phyloP scores from a whole-genome alignment of 2,888 invertebrate genomes.

The Monoplex corrugatus region DNA sequence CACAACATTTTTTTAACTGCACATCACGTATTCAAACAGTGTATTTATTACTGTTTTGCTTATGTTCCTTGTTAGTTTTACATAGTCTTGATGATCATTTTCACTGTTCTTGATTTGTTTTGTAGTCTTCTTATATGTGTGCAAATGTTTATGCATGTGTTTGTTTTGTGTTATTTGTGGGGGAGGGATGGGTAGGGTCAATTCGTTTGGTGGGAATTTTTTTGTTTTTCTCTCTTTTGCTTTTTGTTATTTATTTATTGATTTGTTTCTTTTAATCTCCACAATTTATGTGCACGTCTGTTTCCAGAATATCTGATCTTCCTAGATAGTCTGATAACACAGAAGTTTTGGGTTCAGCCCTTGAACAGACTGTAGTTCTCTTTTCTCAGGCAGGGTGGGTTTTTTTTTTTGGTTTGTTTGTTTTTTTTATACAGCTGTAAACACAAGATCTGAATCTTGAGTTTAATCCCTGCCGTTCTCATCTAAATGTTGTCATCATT shows the following conservation, averaged over 20 bases:
- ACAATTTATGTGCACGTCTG: background rate
- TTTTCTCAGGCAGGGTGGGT: background rate
- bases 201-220: too few species aligned
- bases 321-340: too few species aligned
- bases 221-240: background rate
- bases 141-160: too few species aligned
- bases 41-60: background rate
- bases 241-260: background rate
- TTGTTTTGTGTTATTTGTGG: background rate
- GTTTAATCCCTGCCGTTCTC: too few species aligned
- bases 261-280: background rate
- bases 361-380: background rate
- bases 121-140: too few species aligned
- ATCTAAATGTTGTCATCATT: too few species aligned
- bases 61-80: background rate
- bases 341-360: too few species aligned
- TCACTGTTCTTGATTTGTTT: background rate
- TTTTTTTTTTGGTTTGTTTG: background rate
- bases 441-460: too few species aligned
- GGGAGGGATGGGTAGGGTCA: too few species aligned
- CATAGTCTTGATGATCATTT: background rate
- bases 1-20: too few species aligned
- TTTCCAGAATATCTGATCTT: too few species aligned
- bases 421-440: background rate
- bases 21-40: too few species aligned